Base-by-base conservation (phyloP, 2,797 vertebrate species). In the Podargus strigoides region DNA sequence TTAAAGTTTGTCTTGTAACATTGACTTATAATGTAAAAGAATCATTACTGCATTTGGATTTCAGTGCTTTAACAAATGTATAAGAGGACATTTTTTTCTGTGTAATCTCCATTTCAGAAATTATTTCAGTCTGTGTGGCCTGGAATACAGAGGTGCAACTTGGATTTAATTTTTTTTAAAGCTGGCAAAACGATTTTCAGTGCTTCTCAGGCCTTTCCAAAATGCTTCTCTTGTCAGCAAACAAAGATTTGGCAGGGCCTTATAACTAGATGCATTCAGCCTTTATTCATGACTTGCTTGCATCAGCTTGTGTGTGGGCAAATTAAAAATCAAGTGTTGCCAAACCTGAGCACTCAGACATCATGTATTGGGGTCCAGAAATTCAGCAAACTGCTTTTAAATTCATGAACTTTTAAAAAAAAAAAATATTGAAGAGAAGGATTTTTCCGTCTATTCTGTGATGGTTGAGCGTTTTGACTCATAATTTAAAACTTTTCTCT, bases 71-170 rank as follows among this genome's bases (percentile, higher is more conserved):
- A 89, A 78, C 20, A 77, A 97, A 92, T 83, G 36, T 36, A 56
- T 73, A 56, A 68, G 62, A 77, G 26, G 24, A 87, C 75, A 75
- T 95, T 92, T 36, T 85, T 94, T 84, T 42, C 58, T 4, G 1
- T 12, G 19, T 52, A 80, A 91, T 66, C 73, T 56, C 47, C 8
- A 52, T 83, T 92, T 89, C 90, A 85, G 85, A 91, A 92, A 87
- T 85, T 47, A 84, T 84, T 95, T 89, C 93, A 73, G 36, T 72
- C 92, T 95, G 91, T 93, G 93, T 95, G 94, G 89, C 82, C 95
- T 84, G 70, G 63, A 92, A 81, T 69, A 80, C 50, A 78, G 81
- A 93, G 78, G 85, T 94, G 66, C 28, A 93, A 86, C 39, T 82
- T 62, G 16, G 19, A 28, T 58, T 50, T n/a, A n/a, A n/a, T 50